These are phyloP conservation scores for Drosophila ironensis DNA, from an alignment of 1,140 invertebrate species.

Conservation along the genomic window DNA sequence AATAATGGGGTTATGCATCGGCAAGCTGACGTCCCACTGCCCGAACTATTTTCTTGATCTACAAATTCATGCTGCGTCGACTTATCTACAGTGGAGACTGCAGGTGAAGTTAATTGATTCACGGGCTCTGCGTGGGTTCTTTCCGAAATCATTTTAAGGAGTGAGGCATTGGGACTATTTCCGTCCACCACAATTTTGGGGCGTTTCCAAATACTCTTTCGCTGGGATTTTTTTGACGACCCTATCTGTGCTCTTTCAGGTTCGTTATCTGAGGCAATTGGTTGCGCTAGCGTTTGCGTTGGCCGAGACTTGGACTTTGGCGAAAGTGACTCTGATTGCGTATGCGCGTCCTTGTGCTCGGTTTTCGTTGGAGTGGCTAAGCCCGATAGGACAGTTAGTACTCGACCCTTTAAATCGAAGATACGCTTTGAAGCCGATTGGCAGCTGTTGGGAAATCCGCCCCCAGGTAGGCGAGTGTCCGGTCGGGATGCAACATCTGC, in stretches of 20 bases:
- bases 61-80: no score
- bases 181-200: constrained; percentile 9
- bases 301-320: background rate
- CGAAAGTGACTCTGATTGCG: background rate
- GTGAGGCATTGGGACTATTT: no score
- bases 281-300: background rate
- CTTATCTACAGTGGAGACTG: no score
- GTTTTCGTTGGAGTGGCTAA: background rate
- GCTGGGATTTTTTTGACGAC: no score
- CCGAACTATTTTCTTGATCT: background rate
- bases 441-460: constrained; percentile 6
- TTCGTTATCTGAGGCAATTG: no score
- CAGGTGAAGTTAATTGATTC: no score
- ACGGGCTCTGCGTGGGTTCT: no score
- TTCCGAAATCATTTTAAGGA: no score
- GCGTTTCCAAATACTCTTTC: background rate
- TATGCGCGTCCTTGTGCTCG: background rate
- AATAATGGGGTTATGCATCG: no score
- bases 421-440: background rate
- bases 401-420: background rate
- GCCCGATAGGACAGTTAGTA: background rate
- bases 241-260: no score
- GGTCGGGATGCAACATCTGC: constrained; percentile 29
- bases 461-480: constrained; percentile 41
- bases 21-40: no score